Evolutionary conservation across 2,113 vertebrate species (phyloP).

Genomic region (Misgurnus mizolepis): DNA sequence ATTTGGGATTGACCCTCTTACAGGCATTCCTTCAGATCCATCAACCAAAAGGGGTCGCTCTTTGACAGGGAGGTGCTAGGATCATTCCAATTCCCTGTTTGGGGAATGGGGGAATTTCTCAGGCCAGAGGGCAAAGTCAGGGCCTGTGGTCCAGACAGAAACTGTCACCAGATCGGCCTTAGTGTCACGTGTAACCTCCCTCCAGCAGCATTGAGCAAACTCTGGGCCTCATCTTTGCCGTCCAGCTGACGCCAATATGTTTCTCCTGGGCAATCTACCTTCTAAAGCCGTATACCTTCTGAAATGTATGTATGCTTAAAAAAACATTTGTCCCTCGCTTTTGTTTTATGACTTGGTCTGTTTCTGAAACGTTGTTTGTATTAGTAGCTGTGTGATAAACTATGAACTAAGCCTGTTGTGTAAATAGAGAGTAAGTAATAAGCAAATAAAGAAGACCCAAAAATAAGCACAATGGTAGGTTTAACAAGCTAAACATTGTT

Average conservation of each 20-base stretch:
- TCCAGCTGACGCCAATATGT: conserved; percentile 49
- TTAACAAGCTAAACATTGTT: neutral
- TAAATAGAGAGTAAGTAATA: conserved; percentile 17
- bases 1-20: conserved; percentile 19
- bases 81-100: conserved; percentile 30
- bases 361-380: conserved; percentile 21
- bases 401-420: neutral
- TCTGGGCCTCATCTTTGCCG: conserved; percentile 35
- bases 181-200: conserved; percentile 43
- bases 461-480: too few relatives aligned
- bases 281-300: conserved; percentile 33
- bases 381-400: conserved; percentile 12
- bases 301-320: conserved; percentile 38
- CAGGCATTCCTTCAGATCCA: conserved; percentile 20
- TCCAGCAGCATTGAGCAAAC: conserved; percentile 36
- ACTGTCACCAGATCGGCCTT: conserved; percentile 57
- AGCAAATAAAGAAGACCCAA: neutral
- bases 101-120: conserved; percentile 54
- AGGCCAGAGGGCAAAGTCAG: conserved; percentile 50
- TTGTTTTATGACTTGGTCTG: conserved; percentile 20
- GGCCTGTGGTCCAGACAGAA: conserved; percentile 53
- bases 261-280: conserved; percentile 52
- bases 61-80: conserved; percentile 50
- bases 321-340: conserved; percentile 31
- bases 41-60: conserved; percentile 57